Percentiles rank a stretch among this genome's conserved stretches.
These are phyloP conservation scores for Streblospio benedicti DNA, from an alignment of 1,140 invertebrate genomes.

Conservation along the genomic window DNA sequence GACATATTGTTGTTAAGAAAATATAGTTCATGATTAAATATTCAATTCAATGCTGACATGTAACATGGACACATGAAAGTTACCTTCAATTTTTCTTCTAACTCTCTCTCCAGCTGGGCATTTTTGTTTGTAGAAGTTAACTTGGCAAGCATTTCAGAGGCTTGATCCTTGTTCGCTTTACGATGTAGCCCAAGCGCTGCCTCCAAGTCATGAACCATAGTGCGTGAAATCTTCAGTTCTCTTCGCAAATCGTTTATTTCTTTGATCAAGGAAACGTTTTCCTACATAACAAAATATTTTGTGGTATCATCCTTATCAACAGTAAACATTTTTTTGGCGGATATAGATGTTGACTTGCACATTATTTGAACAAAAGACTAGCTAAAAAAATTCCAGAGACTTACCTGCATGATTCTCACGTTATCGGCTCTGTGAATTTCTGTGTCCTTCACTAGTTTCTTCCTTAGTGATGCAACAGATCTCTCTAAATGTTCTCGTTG, in stretches of 20 bases:
- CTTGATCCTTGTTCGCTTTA: constrained; percentile 49
- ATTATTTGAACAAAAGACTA: neutral
- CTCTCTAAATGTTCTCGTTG: constrained; percentile 68
- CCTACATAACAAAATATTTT: constrained; percentile 48
- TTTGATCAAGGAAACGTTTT: constrained; percentile 64
- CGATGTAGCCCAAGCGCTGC: constrained; percentile 55
- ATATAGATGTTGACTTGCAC: neutral
- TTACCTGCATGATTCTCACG: constrained; percentile 51
- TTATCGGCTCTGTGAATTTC: constrained; percentile 48
- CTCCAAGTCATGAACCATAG: constrained; percentile 60
- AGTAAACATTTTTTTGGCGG: neutral
- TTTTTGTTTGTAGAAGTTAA: constrained; percentile 54
- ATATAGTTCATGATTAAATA: neutral
- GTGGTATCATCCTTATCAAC: too few relatives aligned
- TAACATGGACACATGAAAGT: too few relatives aligned
- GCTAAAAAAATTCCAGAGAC: neutral
- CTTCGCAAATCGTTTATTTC: constrained; percentile 65
- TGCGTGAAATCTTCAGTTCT: constrained; percentile 58
- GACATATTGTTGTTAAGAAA: neutral
- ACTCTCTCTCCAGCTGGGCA: constrained; percentile 56
- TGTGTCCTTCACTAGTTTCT: constrained; percentile 50
- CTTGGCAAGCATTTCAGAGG: constrained; percentile 52
- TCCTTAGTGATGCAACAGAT: constrained; percentile 57
- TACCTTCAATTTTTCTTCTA: constrained; percentile 50
- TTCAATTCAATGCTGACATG: too few relatives aligned